Percentiles rank a stretch among this genome's conserved stretches.
phyloP scores from a whole-genome alignment of 2,113 vertebrate genomes.

The rabbit (Oryctolagus cuniculus) region DNA sequence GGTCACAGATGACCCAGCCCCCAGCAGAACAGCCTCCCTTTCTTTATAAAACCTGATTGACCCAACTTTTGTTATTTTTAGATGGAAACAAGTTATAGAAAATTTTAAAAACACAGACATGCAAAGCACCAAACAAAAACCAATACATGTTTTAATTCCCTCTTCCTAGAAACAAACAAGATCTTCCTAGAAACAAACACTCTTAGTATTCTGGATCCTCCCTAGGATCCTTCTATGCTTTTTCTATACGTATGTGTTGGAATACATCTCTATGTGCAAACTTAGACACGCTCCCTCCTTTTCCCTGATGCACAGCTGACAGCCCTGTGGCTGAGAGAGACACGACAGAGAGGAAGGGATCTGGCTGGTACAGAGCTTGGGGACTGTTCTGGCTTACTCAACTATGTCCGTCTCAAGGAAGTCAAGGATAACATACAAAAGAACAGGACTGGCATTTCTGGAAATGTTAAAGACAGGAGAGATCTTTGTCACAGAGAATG shows the following conservation, averaged over 20 bases:
- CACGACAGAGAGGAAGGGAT: neutral
- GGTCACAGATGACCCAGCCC: neutral
- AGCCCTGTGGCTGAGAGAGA: neutral
- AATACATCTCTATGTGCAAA: neutral
- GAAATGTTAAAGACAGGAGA: too few relatives aligned
- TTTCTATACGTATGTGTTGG: neutral
- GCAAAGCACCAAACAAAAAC: neutral
- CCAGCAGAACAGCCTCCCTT: too few relatives aligned
- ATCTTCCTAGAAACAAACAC: neutral
- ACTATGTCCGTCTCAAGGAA: neutral
- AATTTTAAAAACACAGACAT: neutral
- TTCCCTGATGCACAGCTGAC: neutral
- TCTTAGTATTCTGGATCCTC: neutral
- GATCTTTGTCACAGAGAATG: too few relatives aligned
- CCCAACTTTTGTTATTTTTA: neutral
- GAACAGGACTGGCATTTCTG: neutral
- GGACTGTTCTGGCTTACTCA: neutral
- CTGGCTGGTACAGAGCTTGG: neutral
- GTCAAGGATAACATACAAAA: neutral
- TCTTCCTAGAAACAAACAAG: neutral
- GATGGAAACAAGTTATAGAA: neutral
- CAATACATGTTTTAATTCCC: neutral
- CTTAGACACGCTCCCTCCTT: neutral
- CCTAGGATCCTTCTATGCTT: neutral
- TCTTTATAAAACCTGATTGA: neutral